Percentiles rank a stretch among this genome's conserved stretches.
phyloP scores from a whole-genome alignment of 2,888 invertebrate species.

The Metacarcinus magister region DNA sequence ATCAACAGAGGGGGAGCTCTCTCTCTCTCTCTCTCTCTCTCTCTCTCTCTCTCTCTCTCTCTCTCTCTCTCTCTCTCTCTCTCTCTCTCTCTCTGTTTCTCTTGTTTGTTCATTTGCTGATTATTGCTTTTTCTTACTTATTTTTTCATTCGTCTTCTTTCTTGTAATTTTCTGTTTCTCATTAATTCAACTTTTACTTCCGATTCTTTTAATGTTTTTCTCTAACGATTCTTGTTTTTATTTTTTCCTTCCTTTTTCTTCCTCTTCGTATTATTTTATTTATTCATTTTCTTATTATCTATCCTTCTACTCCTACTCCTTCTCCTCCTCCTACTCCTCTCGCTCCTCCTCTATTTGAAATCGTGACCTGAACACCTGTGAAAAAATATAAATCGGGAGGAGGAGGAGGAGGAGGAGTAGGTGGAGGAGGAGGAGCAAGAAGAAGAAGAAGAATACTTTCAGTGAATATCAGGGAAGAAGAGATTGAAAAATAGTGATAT shows the following conservation, averaged over 20 bases:
- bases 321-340: background rate
- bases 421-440: no score
- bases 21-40: conserved; percentile 20
- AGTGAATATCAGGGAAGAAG: background rate
- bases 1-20: background rate
- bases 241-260: background rate
- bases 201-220: no score
- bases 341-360: background rate
- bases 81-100: background rate
- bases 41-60: conserved; percentile 53
- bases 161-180: no score
- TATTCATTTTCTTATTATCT: no score
- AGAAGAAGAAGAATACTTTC: no score
- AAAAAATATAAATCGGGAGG: background rate
- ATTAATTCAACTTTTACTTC: no score
- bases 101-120: no score
- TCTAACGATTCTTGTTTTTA: background rate
- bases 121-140: no score
- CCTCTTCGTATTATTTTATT: no score
- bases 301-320: background rate
- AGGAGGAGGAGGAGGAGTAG: background rate
- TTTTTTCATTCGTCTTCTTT: no score
- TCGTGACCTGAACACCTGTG: background rate
- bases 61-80: conserved; percentile 55
- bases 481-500: background rate